Percentiles rank a stretch among this genome's conserved stretches.
phyloP scores from a whole-genome alignment of 2,113 vertebrate species.

The Eublepharis macularius region DNA sequence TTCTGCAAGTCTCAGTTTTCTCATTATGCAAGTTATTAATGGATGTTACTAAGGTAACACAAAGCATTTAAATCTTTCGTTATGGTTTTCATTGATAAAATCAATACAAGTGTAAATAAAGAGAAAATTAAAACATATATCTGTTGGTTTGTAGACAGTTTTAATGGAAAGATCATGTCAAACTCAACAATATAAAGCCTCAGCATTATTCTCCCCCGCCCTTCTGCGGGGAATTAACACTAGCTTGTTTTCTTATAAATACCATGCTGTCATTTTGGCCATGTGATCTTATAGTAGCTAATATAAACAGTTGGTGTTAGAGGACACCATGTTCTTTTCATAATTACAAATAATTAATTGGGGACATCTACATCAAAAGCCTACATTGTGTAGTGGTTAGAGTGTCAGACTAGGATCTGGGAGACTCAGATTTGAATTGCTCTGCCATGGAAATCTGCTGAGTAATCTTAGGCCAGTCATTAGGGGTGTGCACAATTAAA shows the following conservation, averaged over 20 bases:
- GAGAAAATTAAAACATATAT: neutral
- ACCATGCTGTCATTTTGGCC: neutral
- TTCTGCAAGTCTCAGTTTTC: neutral
- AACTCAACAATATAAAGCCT: neutral
- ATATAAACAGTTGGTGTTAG: neutral
- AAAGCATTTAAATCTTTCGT: neutral
- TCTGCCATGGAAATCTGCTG: too few relatives aligned
- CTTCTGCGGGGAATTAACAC: neutral
- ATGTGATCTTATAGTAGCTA: neutral
- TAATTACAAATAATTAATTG: neutral
- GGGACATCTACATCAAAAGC: too few relatives aligned
- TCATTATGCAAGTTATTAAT: conserved; percentile 10
- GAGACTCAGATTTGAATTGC: too few relatives aligned
- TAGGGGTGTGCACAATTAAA: too few relatives aligned
- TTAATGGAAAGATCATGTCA: neutral
- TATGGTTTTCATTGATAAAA: conserved; percentile 7
- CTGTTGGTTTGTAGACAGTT: neutral
- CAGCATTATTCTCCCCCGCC: neutral
- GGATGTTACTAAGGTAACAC: neutral
- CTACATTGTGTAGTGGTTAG: too few relatives aligned
- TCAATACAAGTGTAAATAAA: conserved; percentile 1
- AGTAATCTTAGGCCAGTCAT: too few relatives aligned
- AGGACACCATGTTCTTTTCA: neutral
- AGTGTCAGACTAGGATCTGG: too few relatives aligned
- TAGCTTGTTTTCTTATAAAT: neutral